These are phyloP conservation scores for Hepsetus odoe DNA, from an alignment of 2,113 vertebrate species.

Conservation along the genomic window DNA sequence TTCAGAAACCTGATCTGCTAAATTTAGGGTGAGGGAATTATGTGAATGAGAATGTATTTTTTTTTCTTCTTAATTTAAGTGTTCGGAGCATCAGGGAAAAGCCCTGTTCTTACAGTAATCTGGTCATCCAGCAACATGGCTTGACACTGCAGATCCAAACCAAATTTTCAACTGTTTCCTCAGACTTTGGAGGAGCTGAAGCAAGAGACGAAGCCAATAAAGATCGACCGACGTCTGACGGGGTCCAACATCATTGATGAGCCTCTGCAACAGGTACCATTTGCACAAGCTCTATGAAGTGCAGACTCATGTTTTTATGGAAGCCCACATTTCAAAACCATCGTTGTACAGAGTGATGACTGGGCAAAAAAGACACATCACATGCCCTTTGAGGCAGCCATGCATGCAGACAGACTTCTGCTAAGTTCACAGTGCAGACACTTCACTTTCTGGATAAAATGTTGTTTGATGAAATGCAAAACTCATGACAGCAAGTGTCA, in stretches of 20 bases:
- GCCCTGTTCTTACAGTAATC: too few relatives aligned
- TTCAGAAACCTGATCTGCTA: too few relatives aligned
- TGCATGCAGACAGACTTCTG: slow-evolving; percentile 6
- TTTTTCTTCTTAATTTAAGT: too few relatives aligned
- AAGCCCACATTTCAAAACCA: neutral
- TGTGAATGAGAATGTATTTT: too few relatives aligned
- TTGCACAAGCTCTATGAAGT: slow-evolving; percentile 32
- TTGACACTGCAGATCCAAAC: neutral
- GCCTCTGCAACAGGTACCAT: slow-evolving; percentile 91
- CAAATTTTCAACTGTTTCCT: slow-evolving; percentile 29
- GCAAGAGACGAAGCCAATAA: slow-evolving; percentile 87
- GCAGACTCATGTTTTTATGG: neutral
- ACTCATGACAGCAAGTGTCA: neutral
- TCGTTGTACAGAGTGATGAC: neutral
- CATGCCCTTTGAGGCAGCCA: neutral
- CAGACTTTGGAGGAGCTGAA: slow-evolving; percentile 97
- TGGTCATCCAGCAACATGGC: too few relatives aligned
- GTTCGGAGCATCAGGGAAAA: too few relatives aligned
- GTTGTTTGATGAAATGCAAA: neutral
- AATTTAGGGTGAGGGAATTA: neutral
- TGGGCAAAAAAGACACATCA: neutral
- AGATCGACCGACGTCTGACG: slow-evolving; percentile 95
- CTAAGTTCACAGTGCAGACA: neutral
- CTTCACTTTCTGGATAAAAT: neutral
- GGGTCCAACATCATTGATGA: slow-evolving; percentile 98